phyloP scores from a whole-genome alignment of 2,888 invertebrate species.

The Tanypteryx hageni region DNA sequence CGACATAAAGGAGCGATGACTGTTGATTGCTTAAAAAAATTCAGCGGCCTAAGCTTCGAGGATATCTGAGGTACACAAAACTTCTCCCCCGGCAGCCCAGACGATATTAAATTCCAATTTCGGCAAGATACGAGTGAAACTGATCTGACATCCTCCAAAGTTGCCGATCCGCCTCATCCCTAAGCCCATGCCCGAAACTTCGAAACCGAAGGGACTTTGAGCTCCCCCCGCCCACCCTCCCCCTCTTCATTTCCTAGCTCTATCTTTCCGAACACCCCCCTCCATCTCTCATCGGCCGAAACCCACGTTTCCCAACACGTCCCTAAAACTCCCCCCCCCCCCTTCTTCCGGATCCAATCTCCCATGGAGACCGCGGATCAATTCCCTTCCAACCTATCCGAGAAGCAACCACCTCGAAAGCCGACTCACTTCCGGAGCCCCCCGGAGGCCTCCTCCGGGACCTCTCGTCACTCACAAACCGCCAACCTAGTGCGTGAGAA shows the following conservation, averaged over 20 bases:
- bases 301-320: background rate
- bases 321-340: too few species aligned
- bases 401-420: conserved; percentile 29
- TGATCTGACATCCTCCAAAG: background rate
- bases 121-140: background rate
- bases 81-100: background rate
- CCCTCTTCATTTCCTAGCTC: background rate
- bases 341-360: background rate
- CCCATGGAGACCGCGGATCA: conserved; percentile 29
- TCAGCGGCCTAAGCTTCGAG: background rate
- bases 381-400: background rate
- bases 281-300: background rate
- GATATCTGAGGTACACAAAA: background rate
- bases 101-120: background rate
- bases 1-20: background rate
- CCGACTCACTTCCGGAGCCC: background rate
- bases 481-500: background rate
- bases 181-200: background rate
- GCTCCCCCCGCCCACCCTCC: background rate
- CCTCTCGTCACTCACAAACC: background rate
- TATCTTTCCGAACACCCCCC: background rate
- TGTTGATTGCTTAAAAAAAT: background rate
- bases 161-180: background rate
- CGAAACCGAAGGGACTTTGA: background rate
- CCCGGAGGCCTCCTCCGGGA: conserved; percentile 17